phyloP scores from a whole-genome alignment of 2,888 invertebrate species.

The Aleiodes testaceus region DNA sequence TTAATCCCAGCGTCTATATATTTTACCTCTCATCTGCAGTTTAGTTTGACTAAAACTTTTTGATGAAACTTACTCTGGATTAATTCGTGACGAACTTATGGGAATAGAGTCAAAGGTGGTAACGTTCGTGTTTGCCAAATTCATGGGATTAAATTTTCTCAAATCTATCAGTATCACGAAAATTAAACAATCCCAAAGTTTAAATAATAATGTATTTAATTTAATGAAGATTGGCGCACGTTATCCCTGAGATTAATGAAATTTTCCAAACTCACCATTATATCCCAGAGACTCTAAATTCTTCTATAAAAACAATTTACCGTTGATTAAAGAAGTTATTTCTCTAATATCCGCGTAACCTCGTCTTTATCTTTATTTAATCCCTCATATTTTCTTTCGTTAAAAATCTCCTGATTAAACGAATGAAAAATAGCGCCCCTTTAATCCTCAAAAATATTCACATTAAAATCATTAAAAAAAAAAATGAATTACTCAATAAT shows the following conservation, averaged over 20 bases:
- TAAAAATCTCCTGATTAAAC: background rate
- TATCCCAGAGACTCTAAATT: background rate
- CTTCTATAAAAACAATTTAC: conserved; percentile 36
- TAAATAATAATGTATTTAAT: conserved; percentile 23
- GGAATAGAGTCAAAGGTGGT: background rate
- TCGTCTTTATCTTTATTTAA: background rate
- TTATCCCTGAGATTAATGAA: background rate
- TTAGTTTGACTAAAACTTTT: conserved; percentile 47
- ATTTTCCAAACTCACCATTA: too few species aligned
- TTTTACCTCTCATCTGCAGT: conserved; percentile 42
- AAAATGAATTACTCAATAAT: conserved; percentile 21
- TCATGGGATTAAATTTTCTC: conserved; percentile 50
- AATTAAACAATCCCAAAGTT: conserved; percentile 24
- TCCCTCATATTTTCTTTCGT: conserved; percentile 3
- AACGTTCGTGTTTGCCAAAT: conserved; percentile 39
- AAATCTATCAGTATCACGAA: conserved; percentile 49
- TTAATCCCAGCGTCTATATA: conserved; percentile 5
- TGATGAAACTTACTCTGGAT: conserved; percentile 44
- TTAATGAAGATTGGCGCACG: background rate
- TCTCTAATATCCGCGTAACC: background rate
- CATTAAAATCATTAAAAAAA: too few species aligned
- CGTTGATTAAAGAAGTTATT: conserved; percentile 16
- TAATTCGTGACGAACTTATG: conserved; percentile 47
- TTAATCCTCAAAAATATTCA: too few species aligned
- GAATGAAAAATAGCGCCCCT: background rate